These are phyloP conservation scores for Onychomys torridus DNA, from an alignment of 2,797 vertebrate genomes.

Conservation along the genomic window DNA sequence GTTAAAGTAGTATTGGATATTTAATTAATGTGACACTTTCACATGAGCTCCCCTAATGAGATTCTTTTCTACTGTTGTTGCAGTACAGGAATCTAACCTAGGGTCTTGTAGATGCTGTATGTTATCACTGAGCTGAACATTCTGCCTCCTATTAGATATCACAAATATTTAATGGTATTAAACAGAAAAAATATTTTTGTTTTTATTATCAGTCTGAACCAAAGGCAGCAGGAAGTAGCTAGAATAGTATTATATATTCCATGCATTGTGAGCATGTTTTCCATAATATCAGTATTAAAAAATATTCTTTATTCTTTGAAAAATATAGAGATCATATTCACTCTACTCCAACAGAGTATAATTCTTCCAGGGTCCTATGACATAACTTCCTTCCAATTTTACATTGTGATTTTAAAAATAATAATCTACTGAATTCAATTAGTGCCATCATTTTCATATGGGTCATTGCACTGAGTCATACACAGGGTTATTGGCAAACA, in stretches of 20 bases:
- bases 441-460: not conserved
- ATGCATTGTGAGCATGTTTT: not conserved
- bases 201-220: not conserved
- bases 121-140: not conserved
- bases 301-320: not conserved
- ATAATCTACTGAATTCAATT: not conserved
- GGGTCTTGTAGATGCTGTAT: not conserved
- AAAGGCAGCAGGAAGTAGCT: too few relatives aligned
- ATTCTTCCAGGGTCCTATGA: not conserved
- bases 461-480: too few relatives aligned
- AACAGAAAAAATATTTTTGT: not conserved
- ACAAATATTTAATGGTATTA: not conserved
- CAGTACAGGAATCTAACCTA: not conserved
- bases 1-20: not conserved
- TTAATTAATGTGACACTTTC: not conserved
- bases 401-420: not conserved
- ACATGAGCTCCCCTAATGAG: not conserved
- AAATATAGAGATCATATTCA: not conserved
- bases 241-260: too few relatives aligned
- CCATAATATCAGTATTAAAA: rapidly evolving
- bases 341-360: not conserved
- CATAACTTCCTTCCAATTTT: not conserved
- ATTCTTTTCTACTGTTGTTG: not conserved
- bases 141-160: not conserved
- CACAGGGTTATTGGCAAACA: not conserved